Evolutionary conservation across 2,888 invertebrate species (phyloP).

Genomic region (Eledona agricola): DNA sequence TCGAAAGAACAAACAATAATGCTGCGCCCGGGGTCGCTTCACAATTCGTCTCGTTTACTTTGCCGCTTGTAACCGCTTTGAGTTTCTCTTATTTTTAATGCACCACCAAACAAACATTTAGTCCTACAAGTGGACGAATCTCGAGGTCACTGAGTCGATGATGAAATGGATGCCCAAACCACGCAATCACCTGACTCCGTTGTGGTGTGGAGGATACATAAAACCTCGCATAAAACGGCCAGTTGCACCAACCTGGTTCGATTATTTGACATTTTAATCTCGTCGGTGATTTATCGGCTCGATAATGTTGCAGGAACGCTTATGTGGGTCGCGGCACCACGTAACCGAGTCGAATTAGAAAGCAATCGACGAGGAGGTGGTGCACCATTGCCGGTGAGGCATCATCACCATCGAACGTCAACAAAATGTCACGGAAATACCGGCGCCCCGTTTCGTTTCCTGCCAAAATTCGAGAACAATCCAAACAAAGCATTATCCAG

Average conservation of each 20-base stretch:
- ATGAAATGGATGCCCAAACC: too few species aligned
- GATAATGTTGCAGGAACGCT: not conserved
- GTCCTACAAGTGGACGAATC: conserved; percentile 1
- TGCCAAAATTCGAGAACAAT: conserved; percentile 14
- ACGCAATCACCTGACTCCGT: too few species aligned
- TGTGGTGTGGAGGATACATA: too few species aligned
- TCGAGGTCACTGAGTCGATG: too few species aligned
- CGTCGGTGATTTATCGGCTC: conserved; percentile 1
- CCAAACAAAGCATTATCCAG: conserved; percentile 16
- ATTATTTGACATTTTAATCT: conserved; percentile 6
- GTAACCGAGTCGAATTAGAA: conserved; percentile 4
- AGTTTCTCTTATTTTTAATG: too few species aligned
- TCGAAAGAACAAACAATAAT: too few species aligned
- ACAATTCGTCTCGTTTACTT: too few species aligned
- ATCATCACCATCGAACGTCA: not conserved
- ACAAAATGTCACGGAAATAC: too few species aligned
- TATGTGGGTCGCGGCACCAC: not conserved
- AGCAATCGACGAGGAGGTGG: conserved; percentile 5
- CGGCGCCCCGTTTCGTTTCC: conserved; percentile 15
- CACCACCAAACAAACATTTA: not conserved
- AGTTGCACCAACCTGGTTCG: too few species aligned
- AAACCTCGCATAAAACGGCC: too few species aligned
- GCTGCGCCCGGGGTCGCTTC: too few species aligned
- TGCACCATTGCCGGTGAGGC: not conserved
- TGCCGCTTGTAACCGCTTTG: too few species aligned